Evolutionary conservation across 1,140 invertebrate genomes (phyloP), one percentile per base, ranked within the genome.

Genomic region (Dryas iulia): DNA sequence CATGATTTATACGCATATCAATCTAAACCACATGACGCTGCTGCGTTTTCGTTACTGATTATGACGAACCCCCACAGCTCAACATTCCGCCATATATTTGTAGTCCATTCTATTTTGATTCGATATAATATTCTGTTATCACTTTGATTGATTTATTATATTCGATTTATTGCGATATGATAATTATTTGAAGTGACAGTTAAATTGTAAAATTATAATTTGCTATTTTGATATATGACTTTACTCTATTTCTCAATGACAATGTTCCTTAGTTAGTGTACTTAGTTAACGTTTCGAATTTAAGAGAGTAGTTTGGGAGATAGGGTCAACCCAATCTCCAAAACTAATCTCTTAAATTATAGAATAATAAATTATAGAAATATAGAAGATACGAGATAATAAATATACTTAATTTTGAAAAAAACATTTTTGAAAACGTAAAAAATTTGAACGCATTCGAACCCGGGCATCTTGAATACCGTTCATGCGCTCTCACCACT

Each of bases 11-110:
- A 58, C 11, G 59, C 31, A 33, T 68, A 56, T 69, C 66, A 58
- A 69, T 69, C 59, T 69, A 69, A 31, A 62, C 30, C 24, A 60
- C 61, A 59, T 47, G 59, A 69, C 59, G 54, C 53, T 10, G 62
- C 11, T 69, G 66, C 47, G 59, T 69, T 69, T 69, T 62, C 59
- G 66, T 54, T 18, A 69, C 59, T 53, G 59, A 62, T 58, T 62
- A 31, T 52, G 54, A 62, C 53, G 47, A 69, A 47, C 39, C 14
- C 2, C 26, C 59, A 61, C 59, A 57, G 33, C 59, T 61, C 28
- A 35, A 58, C 54, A 26, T 57, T 18, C 54, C 18, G 47, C 24
- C 59, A 62, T 69, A 68, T 33, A 39, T 47, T 52, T 53, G 25
- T 53, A 62, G 14, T 52, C 25, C 62, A 66, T 52, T 59, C 65